Percentiles rank a stretch among this genome's conserved stretches.
These are phyloP conservation scores for Phalloptychus januarius DNA, from an alignment of 2,797 vertebrate genomes.

Conservation along the genomic window DNA sequence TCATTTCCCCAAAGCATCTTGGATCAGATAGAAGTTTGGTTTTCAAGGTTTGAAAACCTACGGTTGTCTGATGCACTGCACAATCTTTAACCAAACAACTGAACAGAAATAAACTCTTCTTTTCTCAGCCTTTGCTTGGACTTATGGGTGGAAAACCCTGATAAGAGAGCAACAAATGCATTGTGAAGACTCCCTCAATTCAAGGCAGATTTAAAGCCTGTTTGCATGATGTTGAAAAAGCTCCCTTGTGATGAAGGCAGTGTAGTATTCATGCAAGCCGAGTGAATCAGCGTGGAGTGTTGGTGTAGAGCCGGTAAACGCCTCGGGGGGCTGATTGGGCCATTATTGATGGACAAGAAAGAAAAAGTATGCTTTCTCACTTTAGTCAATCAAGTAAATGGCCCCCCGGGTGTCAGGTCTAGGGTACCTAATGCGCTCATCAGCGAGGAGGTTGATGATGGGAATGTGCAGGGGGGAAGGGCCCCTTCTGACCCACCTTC, in stretches of 20 bases:
- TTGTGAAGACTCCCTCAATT: neutral
- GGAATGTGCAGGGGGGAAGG: slow-evolving; percentile 47
- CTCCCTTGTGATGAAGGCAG: slow-evolving; percentile 24
- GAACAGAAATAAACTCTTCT: neutral
- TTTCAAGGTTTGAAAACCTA: neutral
- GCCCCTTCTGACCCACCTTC: slow-evolving; percentile 46
- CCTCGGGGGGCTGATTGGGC: slow-evolving; percentile 78
- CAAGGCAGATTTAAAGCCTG: neutral
- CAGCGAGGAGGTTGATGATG: slow-evolving; percentile 68
- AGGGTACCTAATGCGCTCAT: slow-evolving; percentile 79
- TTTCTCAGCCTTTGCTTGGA: neutral
- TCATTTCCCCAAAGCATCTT: neutral
- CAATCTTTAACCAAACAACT: neutral
- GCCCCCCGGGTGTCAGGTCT: slow-evolving; percentile 70
- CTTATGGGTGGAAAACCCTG: neutral
- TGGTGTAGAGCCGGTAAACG: slow-evolving; percentile 51
- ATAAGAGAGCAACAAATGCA: neutral
- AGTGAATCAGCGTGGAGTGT: slow-evolving; percentile 64
- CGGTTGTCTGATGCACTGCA: neutral
- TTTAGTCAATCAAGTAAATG: slow-evolving; percentile 82
- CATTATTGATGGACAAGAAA: slow-evolving; percentile 74
- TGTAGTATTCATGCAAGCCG: slow-evolving; percentile 44
- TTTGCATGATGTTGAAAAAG: neutral
- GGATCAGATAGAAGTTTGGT: neutral
- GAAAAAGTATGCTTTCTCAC: slow-evolving; percentile 76